Evolutionary conservation across 2,888 invertebrate genomes (phyloP), one percentile per base, ranked within the genome.

Genomic region (Hedychridium roseum): DNA sequence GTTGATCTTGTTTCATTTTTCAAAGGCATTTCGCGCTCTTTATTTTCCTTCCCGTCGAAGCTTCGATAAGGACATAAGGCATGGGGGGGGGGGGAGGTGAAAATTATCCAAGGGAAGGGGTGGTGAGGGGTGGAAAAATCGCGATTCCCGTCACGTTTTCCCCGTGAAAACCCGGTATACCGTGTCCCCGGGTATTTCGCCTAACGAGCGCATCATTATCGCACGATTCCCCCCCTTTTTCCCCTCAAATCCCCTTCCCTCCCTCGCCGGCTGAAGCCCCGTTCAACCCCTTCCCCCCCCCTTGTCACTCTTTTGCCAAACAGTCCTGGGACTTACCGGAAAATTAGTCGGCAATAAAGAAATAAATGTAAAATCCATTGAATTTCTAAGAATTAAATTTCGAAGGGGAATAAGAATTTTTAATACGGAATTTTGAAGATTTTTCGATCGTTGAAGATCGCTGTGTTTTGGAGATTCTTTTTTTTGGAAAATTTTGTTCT

Each of bases 131-230:
- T n/a, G 9, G 23, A 23, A 23, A 23, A 23, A 23, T 23, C 23
- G 5, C 9, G 23, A 23, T 6, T 6, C 5, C 23, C 5, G 9
- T 23, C 9, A 23, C 23, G 5, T 23, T 6, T 23, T 23, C 9
- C 23, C 23, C 5, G 9, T 23, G 9, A 9, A 23, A 23, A 40
- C 38, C 31, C 36, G 42, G 35, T 38, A 34, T 23, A 34, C 16
- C 9, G 16, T 21, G 31, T 12, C 38, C 14, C 17, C n/a, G 35
- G 23, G 45, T 28, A 37, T 46, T 48, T 12, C 27, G 20, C 32
- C 27, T 50, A 58, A 50, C 48, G 43, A 46, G 38, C 35, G 38
- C 46, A 42, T 57, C 51, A 57, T 57, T 54, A 58, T 51, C 50
- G 40, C 39, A 23, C 38, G 36, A n/a, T 39, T 50, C 38, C 41